Conservation (phyloP, 1,140 invertebrate species). For the Theocolax elegans region DNA sequence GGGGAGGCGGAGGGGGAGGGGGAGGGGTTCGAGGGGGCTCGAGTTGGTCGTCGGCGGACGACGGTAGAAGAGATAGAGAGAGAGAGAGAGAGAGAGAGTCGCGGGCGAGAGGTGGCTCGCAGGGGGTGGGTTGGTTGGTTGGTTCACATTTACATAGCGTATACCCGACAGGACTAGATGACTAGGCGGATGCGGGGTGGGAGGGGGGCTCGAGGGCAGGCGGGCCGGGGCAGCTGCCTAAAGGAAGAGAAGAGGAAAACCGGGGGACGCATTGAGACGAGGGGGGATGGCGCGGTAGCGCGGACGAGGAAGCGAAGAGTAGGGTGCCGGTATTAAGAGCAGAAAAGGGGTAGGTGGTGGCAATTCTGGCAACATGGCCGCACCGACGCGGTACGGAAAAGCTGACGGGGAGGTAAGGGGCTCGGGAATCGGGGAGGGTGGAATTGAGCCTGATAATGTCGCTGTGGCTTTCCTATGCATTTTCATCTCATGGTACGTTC, state of each 20-base stretch:
- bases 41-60: constrained; percentile 3
- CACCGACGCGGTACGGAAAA: constrained; percentile 50
- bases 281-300: neutral
- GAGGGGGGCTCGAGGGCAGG: constrained; percentile 10
- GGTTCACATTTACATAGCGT: constrained; percentile 67
- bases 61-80: neutral
- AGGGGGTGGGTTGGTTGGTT: constrained; percentile 52
- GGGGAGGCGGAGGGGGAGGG: constrained; percentile 52
- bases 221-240: neutral
- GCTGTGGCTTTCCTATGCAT: constrained; percentile 40
- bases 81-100: constrained; percentile 41
- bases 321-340: constrained; percentile 59
- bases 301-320: neutral
- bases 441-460: constrained; percentile 27
- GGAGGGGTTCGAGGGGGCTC: neutral
- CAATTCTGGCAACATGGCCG: constrained; percentile 68
- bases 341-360: constrained; percentile 61
- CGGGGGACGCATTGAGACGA: neutral
- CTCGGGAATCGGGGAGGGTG: constrained; percentile 26
- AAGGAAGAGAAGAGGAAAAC: constrained; percentile 33
- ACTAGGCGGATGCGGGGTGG: constrained; percentile 57
- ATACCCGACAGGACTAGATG: constrained; percentile 66
- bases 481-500: constrained; percentile 42
- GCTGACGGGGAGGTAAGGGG: constrained; percentile 34
- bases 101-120: constrained; percentile 44